Evolutionary conservation across 2,888 invertebrate genomes (phyloP), one percentile per base, ranked within the genome.

Genomic region (Baccha elongata): DNA sequence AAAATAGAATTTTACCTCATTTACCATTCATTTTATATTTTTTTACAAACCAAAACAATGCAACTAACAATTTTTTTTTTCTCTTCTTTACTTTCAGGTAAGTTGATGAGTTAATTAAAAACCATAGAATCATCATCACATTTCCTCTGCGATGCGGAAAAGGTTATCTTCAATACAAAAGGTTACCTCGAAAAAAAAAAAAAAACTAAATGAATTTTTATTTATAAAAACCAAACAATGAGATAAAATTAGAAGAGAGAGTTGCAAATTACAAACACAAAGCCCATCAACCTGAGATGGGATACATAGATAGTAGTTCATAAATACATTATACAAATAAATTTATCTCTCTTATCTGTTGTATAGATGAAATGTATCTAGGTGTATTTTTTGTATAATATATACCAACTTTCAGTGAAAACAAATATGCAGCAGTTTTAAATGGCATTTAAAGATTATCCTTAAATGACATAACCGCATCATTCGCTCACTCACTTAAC

Each of bases 11-110:
- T n/a, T 15, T 60, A 44, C 44, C 17, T 60, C 29, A 15, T 23
- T 19, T 60, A 23, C 29, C 29, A 29, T 44, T 60, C 48, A 53
- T 26, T 69, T 44, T 44, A 55, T n/a, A n/a, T n/a, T n/a, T n/a
- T n/a, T 69, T 55, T 37, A 26, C 1, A 40, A 40, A 67, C 13
- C 42, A 53, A 26, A 67, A 58, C 71, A 60, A 71, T 71, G 26
- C 21, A 58, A 32, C 60, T 68, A 52, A 69, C 60, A 1, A 19
- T 53, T 29, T 58, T 58, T 26, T 55, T 58, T 26, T 64, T 37
- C 37, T 53, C n/a, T 37, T 23, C 40, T 74, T 44, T 73, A 11
- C 64, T 80, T 69, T n/a, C 80, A 80, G 80, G 80, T 80, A 65
- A 74, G 74, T 68, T 19, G 10, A 79, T 67, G 52, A 72, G 32